phyloP scores from a whole-genome alignment of 2,113 vertebrate species.

The Rhagologus leucostigma region DNA sequence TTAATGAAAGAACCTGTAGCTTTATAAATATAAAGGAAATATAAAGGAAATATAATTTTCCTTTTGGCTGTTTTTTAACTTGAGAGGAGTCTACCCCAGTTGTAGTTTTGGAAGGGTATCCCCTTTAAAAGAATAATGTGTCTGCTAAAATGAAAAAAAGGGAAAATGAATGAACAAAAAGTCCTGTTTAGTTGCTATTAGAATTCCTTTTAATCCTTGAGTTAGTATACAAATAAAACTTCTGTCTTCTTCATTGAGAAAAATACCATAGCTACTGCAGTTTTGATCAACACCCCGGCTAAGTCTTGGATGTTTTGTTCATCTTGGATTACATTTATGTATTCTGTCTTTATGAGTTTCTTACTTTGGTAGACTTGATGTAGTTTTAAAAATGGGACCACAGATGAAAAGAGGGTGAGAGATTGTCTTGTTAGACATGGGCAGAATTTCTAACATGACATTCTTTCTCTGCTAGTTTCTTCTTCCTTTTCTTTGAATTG shows the following conservation, averaged over 20 bases:
- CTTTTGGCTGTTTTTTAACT: background rate
- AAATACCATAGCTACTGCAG: background rate
- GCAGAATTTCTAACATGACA: background rate
- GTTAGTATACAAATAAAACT: background rate
- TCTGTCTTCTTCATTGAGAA: background rate
- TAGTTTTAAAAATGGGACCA: background rate
- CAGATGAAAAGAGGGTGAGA: background rate
- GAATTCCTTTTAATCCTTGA: background rate
- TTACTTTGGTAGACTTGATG: background rate
- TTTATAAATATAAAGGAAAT: too few species aligned
- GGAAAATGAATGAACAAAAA: background rate
- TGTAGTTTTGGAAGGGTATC: background rate
- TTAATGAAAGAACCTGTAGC: background rate
- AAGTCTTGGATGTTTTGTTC: background rate
- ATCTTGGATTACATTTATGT: background rate
- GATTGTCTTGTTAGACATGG: background rate
- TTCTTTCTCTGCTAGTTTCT: background rate
- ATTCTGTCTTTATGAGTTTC: background rate
- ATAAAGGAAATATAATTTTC: background rate
- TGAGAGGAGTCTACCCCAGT: background rate
- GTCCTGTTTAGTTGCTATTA: background rate
- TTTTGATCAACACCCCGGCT: background rate
- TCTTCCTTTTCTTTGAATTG: background rate
- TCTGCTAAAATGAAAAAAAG: background rate
- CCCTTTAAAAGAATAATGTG: background rate